These are phyloP conservation scores for Tragelaphus imberbis DNA, from an alignment of 2,113 vertebrate species.

Conservation along the genomic window DNA sequence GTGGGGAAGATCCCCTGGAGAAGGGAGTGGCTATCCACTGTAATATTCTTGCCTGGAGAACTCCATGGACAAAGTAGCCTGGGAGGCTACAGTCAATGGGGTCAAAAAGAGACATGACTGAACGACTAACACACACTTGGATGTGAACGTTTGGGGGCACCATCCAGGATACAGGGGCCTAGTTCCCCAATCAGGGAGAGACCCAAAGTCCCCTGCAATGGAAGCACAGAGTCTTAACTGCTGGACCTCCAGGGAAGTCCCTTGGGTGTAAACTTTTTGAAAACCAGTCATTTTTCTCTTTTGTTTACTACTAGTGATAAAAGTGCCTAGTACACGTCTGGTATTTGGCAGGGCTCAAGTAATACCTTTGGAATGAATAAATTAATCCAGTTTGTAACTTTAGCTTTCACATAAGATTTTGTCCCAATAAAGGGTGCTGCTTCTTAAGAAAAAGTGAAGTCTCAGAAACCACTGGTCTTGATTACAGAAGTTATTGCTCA, in stretches of 20 bases:
- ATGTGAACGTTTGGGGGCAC: neutral
- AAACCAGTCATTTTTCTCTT: neutral
- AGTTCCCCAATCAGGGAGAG: neutral
- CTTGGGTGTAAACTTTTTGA: neutral
- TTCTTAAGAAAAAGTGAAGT: slow-evolving; percentile 11
- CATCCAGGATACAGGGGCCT: neutral
- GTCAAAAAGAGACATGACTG: neutral
- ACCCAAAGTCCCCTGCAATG: neutral
- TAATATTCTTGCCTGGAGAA: neutral
- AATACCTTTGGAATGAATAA: neutral
- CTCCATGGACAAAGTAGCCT: neutral
- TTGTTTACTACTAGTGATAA: neutral
- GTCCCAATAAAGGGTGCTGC: neutral
- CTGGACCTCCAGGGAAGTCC: neutral
- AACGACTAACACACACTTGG: neutral
- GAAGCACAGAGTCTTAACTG: neutral
- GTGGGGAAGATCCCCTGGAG: neutral
- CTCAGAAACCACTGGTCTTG: neutral
- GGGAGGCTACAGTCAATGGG: neutral
- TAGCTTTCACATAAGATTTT: neutral
- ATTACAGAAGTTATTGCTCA: slow-evolving; percentile 17
- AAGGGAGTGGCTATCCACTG: neutral
- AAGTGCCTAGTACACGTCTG: neutral
- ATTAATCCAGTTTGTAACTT: neutral
- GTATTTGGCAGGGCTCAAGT: neutral